Percentiles rank a stretch among this genome's conserved stretches.
Evolutionary conservation across 2,888 invertebrate genomes (phyloP).

Genomic region (Petrolisthes cinctipes): DNA sequence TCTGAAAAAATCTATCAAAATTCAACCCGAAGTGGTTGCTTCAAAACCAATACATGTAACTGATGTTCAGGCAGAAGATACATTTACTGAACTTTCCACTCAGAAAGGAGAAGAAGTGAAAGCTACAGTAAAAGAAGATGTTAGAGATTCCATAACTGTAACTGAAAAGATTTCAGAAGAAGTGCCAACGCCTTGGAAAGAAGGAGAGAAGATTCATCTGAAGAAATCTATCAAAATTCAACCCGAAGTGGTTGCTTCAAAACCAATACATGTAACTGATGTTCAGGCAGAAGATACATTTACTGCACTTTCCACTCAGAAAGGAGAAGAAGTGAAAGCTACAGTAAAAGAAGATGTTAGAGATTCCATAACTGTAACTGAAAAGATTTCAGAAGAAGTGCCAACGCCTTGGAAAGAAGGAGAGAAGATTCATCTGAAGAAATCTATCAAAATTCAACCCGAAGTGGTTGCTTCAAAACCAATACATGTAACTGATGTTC

Average conservation of each 20-base stretch:
- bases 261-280: conserved; percentile 19
- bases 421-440: conserved; percentile 18
- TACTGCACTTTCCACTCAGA: not conserved
- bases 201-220: conserved; percentile 16
- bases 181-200: conserved; percentile 19
- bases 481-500: conserved; percentile 64
- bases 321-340: conserved; percentile 10
- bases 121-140: conserved; percentile 15
- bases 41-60: conserved; percentile 25
- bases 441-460: conserved; percentile 39
- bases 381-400: conserved; percentile 3
- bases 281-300: conserved; percentile 6
- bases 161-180: conserved; percentile 28
- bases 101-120: conserved; percentile 24
- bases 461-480: conserved; percentile 62
- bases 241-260: not conserved
- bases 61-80: conserved; percentile 28
- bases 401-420: conserved; percentile 15
- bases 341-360: too few relatives aligned
- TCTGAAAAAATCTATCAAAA: not conserved
- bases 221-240: not conserved
- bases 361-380: too few relatives aligned
- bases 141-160: conserved; percentile 14
- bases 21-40: conserved; percentile 10
- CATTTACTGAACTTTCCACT: conserved; percentile 4